These are phyloP conservation scores for Gymnocheta viridis DNA, from an alignment of 2,888 invertebrate species.

Conservation along the genomic window DNA sequence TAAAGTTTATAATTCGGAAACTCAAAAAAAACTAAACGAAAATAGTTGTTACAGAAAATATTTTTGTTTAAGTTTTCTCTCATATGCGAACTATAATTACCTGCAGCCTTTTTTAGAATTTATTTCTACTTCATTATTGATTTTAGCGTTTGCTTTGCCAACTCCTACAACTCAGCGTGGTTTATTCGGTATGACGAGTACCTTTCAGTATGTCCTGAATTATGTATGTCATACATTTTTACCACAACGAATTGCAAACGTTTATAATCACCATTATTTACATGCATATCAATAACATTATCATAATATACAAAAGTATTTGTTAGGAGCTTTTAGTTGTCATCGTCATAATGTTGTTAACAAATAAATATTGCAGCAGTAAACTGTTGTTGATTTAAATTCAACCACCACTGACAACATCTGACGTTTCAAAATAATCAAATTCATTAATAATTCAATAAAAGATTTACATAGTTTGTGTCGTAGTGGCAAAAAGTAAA, in stretches of 20 bases:
- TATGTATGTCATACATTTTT: not conserved
- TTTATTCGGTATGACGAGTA: not conserved
- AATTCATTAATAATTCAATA: slow-evolving; percentile 24
- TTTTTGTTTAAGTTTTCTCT: not conserved
- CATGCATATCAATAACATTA: not conserved
- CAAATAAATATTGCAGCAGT: not conserved
- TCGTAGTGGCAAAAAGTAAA: not conserved
- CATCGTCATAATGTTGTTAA: not conserved
- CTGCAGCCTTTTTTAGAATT: not conserved
- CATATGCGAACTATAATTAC: not conserved
- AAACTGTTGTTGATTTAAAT: slow-evolving; percentile 21
- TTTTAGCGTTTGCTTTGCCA: not conserved
- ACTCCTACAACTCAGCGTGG: not conserved
- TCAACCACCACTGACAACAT: slow-evolving; percentile 20
- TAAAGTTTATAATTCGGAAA: no score
- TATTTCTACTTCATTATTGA: not conserved
- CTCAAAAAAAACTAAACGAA: no score
- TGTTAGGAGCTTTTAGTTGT: slow-evolving; percentile 8
- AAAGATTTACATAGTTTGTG: slow-evolving; percentile 11
- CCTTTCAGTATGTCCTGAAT: not conserved
- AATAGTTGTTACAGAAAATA: no score
- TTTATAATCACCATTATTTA: slow-evolving; percentile 8
- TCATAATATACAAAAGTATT: not conserved
- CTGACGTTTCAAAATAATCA: slow-evolving; percentile 15
- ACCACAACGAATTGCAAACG: slow-evolving; percentile 34